phyloP scores from a whole-genome alignment of 2,888 invertebrate genomes.

The Congeria kusceri region DNA sequence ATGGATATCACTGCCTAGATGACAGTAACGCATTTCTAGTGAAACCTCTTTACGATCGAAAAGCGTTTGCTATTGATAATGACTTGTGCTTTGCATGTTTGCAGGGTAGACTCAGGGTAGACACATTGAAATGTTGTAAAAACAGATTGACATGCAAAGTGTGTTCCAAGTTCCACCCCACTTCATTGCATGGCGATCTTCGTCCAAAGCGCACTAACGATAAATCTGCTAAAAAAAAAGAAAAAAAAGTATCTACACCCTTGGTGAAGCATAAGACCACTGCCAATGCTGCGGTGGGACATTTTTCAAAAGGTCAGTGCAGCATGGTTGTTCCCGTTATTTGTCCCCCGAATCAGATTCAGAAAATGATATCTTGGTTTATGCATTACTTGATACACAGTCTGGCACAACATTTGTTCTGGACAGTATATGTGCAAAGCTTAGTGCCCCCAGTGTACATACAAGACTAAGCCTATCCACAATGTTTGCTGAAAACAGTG shows the following conservation, averaged over 20 bases:
- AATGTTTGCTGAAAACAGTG: background rate
- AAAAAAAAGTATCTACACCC: no score
- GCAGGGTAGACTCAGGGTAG: slow-evolving; percentile 62
- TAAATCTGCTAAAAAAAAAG: no score
- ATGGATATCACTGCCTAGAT: slow-evolving; percentile 42
- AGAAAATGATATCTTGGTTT: slow-evolving; percentile 56
- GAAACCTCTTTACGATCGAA: slow-evolving; percentile 36
- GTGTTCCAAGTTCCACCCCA: slow-evolving; percentile 59
- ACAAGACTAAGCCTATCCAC: slow-evolving; percentile 55
- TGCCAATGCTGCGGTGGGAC: no score
- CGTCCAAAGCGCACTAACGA: no score
- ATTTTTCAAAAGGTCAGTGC: no score
- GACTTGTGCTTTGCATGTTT: slow-evolving; percentile 66
- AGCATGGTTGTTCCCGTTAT: slow-evolving; percentile 65
- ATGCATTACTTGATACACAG: slow-evolving; percentile 67
- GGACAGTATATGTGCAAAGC: slow-evolving; percentile 24
- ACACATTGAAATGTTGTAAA: slow-evolving; percentile 57
- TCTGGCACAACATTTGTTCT: slow-evolving; percentile 64
- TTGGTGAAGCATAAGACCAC: no score
- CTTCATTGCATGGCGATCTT: slow-evolving; percentile 45
- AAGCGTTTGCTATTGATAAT: slow-evolving; percentile 44
- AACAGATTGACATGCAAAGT: slow-evolving; percentile 37
- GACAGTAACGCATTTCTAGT: slow-evolving; percentile 32
- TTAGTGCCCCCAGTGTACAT: slow-evolving; percentile 26
- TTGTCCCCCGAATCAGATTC: slow-evolving; percentile 53